A percentile compares a stretch with the other conserved stretches of the same genome.
These are phyloP conservation scores for Thalassaphorura encarpata DNA, from an alignment of 1,140 invertebrate genomes.

Conservation along the genomic window DNA sequence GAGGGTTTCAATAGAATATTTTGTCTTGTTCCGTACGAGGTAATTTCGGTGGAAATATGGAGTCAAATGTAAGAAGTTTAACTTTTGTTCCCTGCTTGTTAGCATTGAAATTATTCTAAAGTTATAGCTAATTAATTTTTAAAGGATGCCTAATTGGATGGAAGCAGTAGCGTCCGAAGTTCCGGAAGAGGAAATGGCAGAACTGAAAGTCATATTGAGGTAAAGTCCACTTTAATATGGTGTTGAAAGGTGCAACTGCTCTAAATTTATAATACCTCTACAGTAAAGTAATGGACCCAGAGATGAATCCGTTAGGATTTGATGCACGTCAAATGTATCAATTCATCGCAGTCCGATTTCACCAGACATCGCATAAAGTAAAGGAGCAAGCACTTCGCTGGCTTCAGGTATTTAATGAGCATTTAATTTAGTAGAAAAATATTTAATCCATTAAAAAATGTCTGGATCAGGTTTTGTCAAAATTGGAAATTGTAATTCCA, in stretches of 20 bases:
- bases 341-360: conserved; percentile 80
- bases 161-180: conserved; percentile 93
- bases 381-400: conserved; percentile 90
- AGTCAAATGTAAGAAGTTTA: too few species aligned
- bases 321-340: conserved; percentile 88
- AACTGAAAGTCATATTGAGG: conserved; percentile 83
- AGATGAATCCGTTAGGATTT: conserved; percentile 89
- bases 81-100: background rate
- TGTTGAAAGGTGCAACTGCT: background rate
- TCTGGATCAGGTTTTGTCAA: conserved; percentile 69
- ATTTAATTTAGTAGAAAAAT: too few species aligned
- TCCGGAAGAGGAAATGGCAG: conserved; percentile 77
- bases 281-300: conserved; percentile 92
- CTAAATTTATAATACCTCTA: conserved; percentile 33
- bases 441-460: too few species aligned
- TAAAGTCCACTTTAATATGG: conserved; percentile 33
- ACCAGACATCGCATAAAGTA: conserved; percentile 69
- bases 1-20: conserved; percentile 86
- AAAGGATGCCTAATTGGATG: conserved; percentile 98
- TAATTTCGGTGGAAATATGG: conserved; percentile 93
- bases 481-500: conserved; percentile 80
- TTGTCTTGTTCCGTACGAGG: conserved; percentile 93
- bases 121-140: background rate
- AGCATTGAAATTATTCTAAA: background rate
- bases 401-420: conserved; percentile 91